Base-by-base conservation (phyloP, 2,113 vertebrate species). In the Tetraodon nigroviridis region DNA sequence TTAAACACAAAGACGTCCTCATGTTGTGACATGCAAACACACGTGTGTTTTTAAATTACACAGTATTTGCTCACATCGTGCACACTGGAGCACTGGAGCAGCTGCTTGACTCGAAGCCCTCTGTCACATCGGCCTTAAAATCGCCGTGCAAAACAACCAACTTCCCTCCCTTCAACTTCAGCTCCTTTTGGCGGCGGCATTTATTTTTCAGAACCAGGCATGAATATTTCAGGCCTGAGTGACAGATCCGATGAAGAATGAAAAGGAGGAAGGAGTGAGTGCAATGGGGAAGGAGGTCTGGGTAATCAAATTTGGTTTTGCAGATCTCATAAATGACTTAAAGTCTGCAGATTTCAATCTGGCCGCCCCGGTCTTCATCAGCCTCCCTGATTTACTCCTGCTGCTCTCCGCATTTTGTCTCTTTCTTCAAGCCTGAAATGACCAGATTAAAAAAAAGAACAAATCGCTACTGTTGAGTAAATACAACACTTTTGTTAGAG, bases 141-240 rank as follows among this genome's bases (percentile, higher is more conserved):
- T 69, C 78, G 66, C 73, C 81, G 73, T 79, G 73, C 68, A 53
- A 73, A 78, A 80, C 51, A 59, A 78, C 77, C 72, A 84, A 84
- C 79, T 87, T 81, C 71, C 71, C 74, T 73, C 64, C 64, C 83
- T 78, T 81, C 77, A 82, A 83, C 73, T 81, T 82, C 79, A 81
- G 70, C 77, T 83, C 64, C 69, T 84, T 87, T 86, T 57, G 51
- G 85, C 79, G 75, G 79, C 84, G 61, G 73, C 81, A 88, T 88
- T 80, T 83, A 88, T 88, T 85, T 88, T 88, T 87, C 82, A 87
- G 84, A 75, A 58, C 52, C 4, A 1, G 48, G 24, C 78, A 88
- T 88, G 75, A 88, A 88, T 88, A 88, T 87, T 88, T 87, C 64
- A 88, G 65, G 46, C 49, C 74, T 85, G 85, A 86, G 81, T 85